Evolutionary conservation across 2,113 vertebrate species (phyloP), one percentile per base, ranked within the genome.

Genomic region (Stigmatopora nigra): DNA sequence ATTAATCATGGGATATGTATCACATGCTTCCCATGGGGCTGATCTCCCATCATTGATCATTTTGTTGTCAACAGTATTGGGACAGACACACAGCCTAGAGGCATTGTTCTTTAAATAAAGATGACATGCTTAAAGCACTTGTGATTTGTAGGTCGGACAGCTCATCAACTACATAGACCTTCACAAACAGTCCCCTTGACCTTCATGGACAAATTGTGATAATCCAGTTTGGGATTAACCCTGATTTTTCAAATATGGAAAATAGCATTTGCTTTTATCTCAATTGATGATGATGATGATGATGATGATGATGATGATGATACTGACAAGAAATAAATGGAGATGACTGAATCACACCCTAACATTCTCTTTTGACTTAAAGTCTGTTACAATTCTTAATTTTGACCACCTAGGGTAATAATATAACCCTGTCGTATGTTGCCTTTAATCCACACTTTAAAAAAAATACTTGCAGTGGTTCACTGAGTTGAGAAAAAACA

Each of bases 31-130:
- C 84, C 78, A 78, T 41, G 68, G 75, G 84, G 83, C 70, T 67
- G 79, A 84, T 84, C 84, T 70, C 45, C 82, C 82, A 81, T 78
- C 86, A 84, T 89, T 89, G 87, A 89, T 89, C 81, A 86, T 86
- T 74, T 85, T 76, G 57, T 72, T 79, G 80, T 87, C 84, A 86
- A 76, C 80, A 64, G 68, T 72, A 67, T 66, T 60, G 41, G 69
- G 70, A 61, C 67, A 2, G 58, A 76, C 68, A 78, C 67, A 65
- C 64, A 62, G 73, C 69, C 77, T 57, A 58, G 64, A 77, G 71
- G 86, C 72, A 78, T 84, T 80, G 68, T 69, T 78, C 73, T 73
- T 88, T 85, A 86, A 86, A 82, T 80, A 76, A 81, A 84, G 80
- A 76, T 15, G 64, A 65, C 71, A 73, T 63, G 52, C 46, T 76